Evolutionary conservation across 2,113 vertebrate species (phyloP), one percentile per base, ranked within the genome.

Genomic region (Acinonyx jubatus): DNA sequence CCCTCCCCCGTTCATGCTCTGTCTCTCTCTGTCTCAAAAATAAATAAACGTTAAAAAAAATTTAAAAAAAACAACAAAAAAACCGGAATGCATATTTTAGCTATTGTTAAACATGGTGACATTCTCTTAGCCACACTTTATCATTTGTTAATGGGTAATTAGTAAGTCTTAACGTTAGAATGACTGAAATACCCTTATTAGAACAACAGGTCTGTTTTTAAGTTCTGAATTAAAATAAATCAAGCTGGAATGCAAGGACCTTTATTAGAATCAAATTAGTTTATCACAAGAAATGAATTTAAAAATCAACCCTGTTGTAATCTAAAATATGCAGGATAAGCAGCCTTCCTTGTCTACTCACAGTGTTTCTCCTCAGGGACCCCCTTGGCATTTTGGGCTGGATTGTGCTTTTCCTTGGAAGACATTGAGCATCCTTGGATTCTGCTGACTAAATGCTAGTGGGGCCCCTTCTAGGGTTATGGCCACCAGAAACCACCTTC

Each of bases 81-180:
- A 97, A 96, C 85, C 4, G 19, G 45, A 78, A 23, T 91, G 55
- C 18, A 85, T 94, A 41, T 1, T 82, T 45, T 94, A 91, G 23
- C 50, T 97, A 5, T 91, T 57, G 4, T 85, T 80, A 88, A 92
- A 87, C n/a, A 21, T 73, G 38, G 38, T 33, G 31, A 23, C n/a
- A 65, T 86, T 96, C 25, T 85, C 12, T 7, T 88, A 71, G 27
- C n/a, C 14, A 55, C 7, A 38, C 68, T 92, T 95, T 55, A 55
- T 95, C 73, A 69, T 27, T 88, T 97, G 61, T 96, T 23, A 63
- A 79, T n/a, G 96, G 85, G 91, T 84, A 86, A 76, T 95, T 85
- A 78, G n/a, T 73, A 25, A 83, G 36, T 85, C 48, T 91, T 92
- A 95, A 18, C 33, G 36, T 71, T 91, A 94, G 63, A 73, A 81